phyloP scores from a whole-genome alignment of 2,113 vertebrate species.

The Egretta garzetta region DNA sequence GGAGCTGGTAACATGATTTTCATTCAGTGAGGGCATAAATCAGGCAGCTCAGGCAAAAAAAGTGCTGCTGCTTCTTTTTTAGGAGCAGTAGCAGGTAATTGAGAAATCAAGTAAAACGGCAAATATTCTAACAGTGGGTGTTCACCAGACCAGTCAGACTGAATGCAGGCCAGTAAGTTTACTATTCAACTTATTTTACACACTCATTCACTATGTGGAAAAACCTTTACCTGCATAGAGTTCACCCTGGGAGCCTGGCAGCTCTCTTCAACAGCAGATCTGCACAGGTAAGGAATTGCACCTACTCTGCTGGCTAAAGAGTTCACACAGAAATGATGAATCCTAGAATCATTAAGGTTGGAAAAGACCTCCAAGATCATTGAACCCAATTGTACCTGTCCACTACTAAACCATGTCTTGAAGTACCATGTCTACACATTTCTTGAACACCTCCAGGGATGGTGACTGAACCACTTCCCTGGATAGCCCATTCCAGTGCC shows the following conservation, averaged over 20 bases:
- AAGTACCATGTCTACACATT: too few species aligned
- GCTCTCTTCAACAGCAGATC: background rate
- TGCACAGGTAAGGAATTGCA: background rate
- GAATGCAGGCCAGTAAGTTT: background rate
- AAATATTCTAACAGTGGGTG: background rate
- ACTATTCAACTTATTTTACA: background rate
- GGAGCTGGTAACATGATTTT: background rate
- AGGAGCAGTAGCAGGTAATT: background rate
- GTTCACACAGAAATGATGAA: background rate
- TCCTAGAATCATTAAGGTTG: too few species aligned
- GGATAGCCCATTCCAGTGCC: too few species aligned
- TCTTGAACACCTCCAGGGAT: too few species aligned
- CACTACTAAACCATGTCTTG: too few species aligned
- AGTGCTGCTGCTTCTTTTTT: too few species aligned
- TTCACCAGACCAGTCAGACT: background rate
- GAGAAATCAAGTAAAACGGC: background rate
- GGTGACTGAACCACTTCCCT: too few species aligned
- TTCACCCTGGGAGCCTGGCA: background rate
- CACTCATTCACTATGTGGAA: background rate
- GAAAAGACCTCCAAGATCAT: too few species aligned
- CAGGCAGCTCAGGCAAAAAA: background rate
- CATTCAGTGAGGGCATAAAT: background rate
- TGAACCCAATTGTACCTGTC: too few species aligned
- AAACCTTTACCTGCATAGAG: background rate
- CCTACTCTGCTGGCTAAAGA: background rate